Evolutionary conservation across 2,113 vertebrate genomes (phyloP), one percentile per base, ranked within the genome.

Genomic region (pig (Sus scrofa)): DNA sequence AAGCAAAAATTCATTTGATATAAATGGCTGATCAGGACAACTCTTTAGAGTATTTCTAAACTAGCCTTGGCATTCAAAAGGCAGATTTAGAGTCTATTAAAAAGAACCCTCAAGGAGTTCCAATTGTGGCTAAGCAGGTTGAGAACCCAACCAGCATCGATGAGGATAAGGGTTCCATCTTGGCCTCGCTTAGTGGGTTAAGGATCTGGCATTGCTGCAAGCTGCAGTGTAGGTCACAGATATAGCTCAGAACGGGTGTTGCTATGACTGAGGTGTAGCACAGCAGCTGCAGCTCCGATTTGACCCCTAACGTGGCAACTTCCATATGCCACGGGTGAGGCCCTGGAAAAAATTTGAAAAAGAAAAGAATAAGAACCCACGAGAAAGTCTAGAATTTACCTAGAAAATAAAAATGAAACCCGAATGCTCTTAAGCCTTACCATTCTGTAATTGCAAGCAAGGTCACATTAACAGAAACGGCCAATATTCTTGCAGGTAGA

Each of bases 371-470:
- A n/a, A 91, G n/a, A 91, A 56, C 1, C 5, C 37, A 82, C 0
- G 1, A 84, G 32, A 74, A 24, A 77, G 54, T 15, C 34, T 44
- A 89, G 63, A 89, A 73, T 89, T 90, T 88, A 84, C 24, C 10
- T 85, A 58, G 19, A 93, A 94, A 96, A 73, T 62, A 94, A 50
- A 27, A 44, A n/a, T 75, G 78, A 91, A 96, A 75, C 7, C 3
- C 27, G 34, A 82, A 79, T 56, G 60, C 24, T 44, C 34, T 92
- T 97, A 88, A 67, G 50, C 8, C 3, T 96, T 50, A 26, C 6
- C 27, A 75, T 88, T 92, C 63, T 70, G 14, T 79, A 81, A 34
- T 20, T 87, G 14, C 1, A 37, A 67, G 56, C 67, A 93, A 91
- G 37, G 10, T 67, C 63, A 88, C 67, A 78, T 77, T 70, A 63